A percentile compares a stretch with the other conserved stretches of the same genome.
Conservation (phyloP, 2,113 vertebrate species). For the Ciconia stormi region DNA sequence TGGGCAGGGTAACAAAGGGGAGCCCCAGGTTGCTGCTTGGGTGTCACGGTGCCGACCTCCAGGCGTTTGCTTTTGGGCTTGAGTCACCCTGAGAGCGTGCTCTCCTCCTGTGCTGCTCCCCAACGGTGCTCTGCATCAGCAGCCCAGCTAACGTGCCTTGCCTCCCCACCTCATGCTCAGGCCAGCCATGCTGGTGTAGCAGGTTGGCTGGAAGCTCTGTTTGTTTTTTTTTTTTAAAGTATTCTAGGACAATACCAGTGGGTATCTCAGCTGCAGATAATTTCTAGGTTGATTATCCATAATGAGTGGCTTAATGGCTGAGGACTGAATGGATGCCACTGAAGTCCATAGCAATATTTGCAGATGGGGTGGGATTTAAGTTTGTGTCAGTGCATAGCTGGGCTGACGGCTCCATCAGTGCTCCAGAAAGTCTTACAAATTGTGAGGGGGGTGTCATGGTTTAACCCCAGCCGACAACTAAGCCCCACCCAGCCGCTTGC, state of each 20-base stretch:
- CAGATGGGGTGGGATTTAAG: not conserved
- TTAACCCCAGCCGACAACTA: no score
- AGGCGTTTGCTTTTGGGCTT: not conserved
- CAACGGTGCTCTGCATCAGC: rapidly evolving
- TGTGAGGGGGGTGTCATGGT: not conserved
- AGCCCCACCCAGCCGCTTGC: no score
- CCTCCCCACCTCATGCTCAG: not conserved
- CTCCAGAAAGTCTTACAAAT: not conserved
- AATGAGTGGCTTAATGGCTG: not conserved
- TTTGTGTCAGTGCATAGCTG: not conserved
- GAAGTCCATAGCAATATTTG: not conserved
- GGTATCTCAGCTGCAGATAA: not conserved
- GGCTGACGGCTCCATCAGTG: not conserved
- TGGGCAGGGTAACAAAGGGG: rapidly evolving
- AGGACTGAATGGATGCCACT: not conserved
- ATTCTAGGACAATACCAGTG: not conserved
- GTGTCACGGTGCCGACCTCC: rapidly evolving
- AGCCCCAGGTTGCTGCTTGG: not conserved
- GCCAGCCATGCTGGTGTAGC: not conserved
- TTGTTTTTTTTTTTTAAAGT: not conserved
- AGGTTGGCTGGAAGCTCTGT: not conserved
- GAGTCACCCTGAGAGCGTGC: not conserved
- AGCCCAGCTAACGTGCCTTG: not conserved
- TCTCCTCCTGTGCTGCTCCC: not conserved
- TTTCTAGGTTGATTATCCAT: not conserved